phyloP scores from a whole-genome alignment of 2,888 invertebrate species.

The Cosmopolites sordidus region DNA sequence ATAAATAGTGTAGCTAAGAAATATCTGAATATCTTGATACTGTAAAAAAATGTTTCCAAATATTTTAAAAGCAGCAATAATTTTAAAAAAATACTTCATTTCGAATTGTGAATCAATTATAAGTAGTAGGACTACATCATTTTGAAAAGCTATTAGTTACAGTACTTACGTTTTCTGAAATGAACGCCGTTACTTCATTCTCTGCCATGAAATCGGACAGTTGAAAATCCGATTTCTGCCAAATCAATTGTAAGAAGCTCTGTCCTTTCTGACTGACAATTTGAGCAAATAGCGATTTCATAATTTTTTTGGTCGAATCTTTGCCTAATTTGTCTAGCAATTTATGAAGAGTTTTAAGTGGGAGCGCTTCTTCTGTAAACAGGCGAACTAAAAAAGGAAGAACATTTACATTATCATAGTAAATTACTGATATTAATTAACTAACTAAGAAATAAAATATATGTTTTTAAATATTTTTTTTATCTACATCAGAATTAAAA shows the following conservation, averaged over 20 bases:
- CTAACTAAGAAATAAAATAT: background rate
- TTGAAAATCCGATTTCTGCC: slow-evolving; percentile 53
- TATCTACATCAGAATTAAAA: background rate
- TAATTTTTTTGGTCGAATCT: slow-evolving; percentile 39
- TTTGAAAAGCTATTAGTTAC: slow-evolving; percentile 5
- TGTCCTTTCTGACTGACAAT: slow-evolving; percentile 57
- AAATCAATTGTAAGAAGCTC: slow-evolving; percentile 52
- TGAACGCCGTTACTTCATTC: slow-evolving; percentile 49
- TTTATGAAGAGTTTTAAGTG: slow-evolving; percentile 43
- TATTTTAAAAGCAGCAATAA: too few species aligned
- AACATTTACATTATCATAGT: too few species aligned
- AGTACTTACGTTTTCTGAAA: slow-evolving; percentile 49
- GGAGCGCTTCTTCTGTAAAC: slow-evolving; percentile 51
- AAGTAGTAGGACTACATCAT: too few species aligned
- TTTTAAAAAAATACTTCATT: too few species aligned
- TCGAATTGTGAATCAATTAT: too few species aligned
- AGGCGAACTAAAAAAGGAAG: slow-evolving; percentile 51
- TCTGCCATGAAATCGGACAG: slow-evolving; percentile 53
- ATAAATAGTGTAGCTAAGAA: too few species aligned
- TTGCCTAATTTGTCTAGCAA: slow-evolving; percentile 25
- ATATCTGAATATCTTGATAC: too few species aligned
- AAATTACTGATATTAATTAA: too few species aligned
- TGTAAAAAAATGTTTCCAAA: too few species aligned
- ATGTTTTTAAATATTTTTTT: background rate
- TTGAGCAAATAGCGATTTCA: slow-evolving; percentile 57